phyloP scores from a whole-genome alignment of 2,888 invertebrate species.

The Drosophila pullipes region DNA sequence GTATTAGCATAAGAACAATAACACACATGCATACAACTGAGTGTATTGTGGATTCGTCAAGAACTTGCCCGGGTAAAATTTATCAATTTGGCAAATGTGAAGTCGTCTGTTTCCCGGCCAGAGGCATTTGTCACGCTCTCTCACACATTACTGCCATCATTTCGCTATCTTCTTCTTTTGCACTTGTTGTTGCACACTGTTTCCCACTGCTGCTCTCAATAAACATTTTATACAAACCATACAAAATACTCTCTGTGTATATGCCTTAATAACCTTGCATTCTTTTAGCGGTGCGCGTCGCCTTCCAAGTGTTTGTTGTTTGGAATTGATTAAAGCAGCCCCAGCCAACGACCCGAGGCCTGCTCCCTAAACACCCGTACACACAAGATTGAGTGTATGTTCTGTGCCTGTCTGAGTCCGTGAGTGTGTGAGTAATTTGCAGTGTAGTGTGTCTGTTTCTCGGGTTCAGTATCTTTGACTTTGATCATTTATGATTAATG shows the following conservation, averaged over 20 bases:
- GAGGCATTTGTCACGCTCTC: constrained; percentile 43
- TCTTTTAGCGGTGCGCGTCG: constrained; percentile 52
- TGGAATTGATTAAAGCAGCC: constrained; percentile 73
- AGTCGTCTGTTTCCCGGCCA: constrained; percentile 44
- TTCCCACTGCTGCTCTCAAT: constrained; percentile 27
- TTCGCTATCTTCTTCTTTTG: constrained; percentile 4
- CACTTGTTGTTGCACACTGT: not conserved
- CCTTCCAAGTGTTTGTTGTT: constrained; percentile 67
- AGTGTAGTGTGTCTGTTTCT: constrained; percentile 28
- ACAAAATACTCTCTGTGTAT: constrained; percentile 31
- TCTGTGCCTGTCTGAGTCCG: constrained; percentile 16
- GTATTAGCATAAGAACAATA: constrained; percentile 8
- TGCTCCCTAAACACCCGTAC: constrained; percentile 65
- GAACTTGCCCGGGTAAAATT: constrained; percentile 34
- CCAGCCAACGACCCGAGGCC: constrained; percentile 55
- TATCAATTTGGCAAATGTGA: constrained; percentile 50
- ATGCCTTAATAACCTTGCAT: constrained; percentile 70
- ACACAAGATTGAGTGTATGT: constrained; percentile 51
- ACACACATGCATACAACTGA: not conserved
- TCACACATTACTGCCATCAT: constrained; percentile 1
- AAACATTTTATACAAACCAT: constrained; percentile 49
- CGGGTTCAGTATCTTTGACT: constrained; percentile 73
- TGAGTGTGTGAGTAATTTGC: constrained; percentile 14
- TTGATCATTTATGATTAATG: constrained; percentile 79
- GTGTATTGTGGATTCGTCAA: constrained; percentile 9